Evolutionary conservation across 35 echinoderm and acorn worm genomes (phyloP).

Genomic region (Acanthaster planci): DNA sequence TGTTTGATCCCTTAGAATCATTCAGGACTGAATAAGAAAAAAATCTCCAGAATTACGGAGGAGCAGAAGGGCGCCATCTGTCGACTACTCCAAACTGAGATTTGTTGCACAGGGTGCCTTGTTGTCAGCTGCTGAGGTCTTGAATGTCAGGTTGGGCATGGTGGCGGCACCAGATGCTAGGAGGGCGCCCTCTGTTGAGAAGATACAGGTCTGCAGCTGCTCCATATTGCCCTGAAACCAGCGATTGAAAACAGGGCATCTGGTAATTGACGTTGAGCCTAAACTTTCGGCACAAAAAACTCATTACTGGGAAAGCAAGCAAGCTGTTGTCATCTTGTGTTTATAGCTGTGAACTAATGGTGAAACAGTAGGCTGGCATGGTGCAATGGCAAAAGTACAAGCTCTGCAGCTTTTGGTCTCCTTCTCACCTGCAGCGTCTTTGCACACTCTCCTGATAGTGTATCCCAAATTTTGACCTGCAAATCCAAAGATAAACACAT

Average conservation of each 20-base stretch:
- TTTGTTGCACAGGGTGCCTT: background rate
- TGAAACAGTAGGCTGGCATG: too few relatives aligned
- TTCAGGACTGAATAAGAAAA: too few relatives aligned
- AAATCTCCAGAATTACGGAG: too few relatives aligned
- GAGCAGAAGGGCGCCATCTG: background rate
- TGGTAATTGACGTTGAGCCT: background rate
- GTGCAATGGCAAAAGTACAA: too few relatives aligned
- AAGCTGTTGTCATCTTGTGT: too few relatives aligned
- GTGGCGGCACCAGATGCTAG: constrained; percentile 40
- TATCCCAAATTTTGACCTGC: constrained; percentile 89
- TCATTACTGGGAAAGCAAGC: too few relatives aligned
- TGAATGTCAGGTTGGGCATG: background rate
- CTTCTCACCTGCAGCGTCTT: constrained; percentile 69
- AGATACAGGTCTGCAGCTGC: constrained; percentile 53
- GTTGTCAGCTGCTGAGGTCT: background rate
- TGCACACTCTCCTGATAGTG: constrained; percentile 75
- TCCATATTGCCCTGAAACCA: constrained; percentile 51
- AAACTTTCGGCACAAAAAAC: background rate
- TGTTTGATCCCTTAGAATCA: too few relatives aligned
- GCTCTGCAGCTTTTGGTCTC: too few relatives aligned
- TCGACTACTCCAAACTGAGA: background rate
- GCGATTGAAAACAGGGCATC: background rate
- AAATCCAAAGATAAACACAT: background rate
- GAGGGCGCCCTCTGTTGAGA: constrained; percentile 58
- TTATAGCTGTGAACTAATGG: too few relatives aligned